Conservation (phyloP, 2,797 vertebrate species). For the Chrysocyon brachyurus region DNA sequence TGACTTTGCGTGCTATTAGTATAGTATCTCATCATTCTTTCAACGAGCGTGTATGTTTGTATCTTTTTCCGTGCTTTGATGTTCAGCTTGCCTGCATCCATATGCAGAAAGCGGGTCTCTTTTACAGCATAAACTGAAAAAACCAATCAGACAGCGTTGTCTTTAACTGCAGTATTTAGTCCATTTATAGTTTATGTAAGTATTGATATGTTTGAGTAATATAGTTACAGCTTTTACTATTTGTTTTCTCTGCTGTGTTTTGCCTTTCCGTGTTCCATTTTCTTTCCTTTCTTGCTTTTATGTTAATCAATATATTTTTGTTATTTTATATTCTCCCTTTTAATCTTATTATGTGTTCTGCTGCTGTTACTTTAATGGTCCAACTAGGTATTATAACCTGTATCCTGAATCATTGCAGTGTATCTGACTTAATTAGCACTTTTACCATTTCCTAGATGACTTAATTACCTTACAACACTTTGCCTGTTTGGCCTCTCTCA, state of each 20-base stretch:
- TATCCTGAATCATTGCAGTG: background rate
- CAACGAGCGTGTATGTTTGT: background rate
- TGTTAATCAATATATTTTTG: background rate
- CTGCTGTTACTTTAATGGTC: background rate
- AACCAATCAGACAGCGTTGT: background rate
- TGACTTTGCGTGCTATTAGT: background rate
- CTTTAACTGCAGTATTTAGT: background rate
- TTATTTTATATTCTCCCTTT: background rate
- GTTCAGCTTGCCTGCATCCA: background rate
- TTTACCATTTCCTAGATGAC: background rate
- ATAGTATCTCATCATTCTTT: background rate
- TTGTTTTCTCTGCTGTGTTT: background rate
- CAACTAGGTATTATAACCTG: background rate
- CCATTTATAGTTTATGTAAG: background rate
- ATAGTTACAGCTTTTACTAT: background rate
- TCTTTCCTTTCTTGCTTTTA: background rate
- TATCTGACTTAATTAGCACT: background rate
- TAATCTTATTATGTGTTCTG: background rate
- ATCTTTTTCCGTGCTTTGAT: background rate
- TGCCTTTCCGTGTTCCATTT: background rate
- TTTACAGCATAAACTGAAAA: background rate
- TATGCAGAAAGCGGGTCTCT: background rate
- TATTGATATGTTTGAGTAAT: background rate
- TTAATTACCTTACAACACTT: background rate
- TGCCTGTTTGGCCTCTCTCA: background rate